Evolutionary conservation across 2,888 invertebrate species (phyloP), one percentile per base, ranked within the genome.

Genomic region (Lydus trimaculatus): DNA sequence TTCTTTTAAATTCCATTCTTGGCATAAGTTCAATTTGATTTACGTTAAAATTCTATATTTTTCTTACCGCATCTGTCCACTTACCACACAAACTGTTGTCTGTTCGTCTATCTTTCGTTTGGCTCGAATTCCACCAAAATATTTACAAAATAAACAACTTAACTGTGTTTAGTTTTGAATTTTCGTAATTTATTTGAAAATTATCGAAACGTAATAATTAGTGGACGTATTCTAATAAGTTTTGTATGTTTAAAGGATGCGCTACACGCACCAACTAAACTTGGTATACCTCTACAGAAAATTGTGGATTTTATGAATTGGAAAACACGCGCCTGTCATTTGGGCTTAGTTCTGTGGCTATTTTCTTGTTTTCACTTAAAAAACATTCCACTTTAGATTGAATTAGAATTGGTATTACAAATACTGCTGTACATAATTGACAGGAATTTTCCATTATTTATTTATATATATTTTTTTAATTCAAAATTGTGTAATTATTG

Each of bases 221-320:
- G 59, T 52, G 25, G 25, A 8, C 1, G 33, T 58, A 7, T 31
- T 56, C 65, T 64, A 60, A 61, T 28, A 60, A 59, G 28, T 58
- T 61, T 59, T 8, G 25, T 15, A 60, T 65, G 69, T 65, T 62
- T 65, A 39, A 61, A 66, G 63, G 69, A 70, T 66, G 70, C 70
- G 64, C 66, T 66, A 59, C 64, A 59, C 66, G 70, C 64, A 66
- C 66, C 23, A 66, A 70, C 70, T 70, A 64, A 70, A 59, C 62
- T 64, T 48, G 28, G 8, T 23, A 66, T 31, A 31, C 48, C 31
- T 65, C 43, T 13, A 23, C 28, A 28, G 56, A 28, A 66, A 43
- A 58, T 66, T 66, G 70, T 66, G 62, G n/a, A 64, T 70, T 69
- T 67, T 64, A 70, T 64, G 59, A 70, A 64, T 52, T 31, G 66